A percentile compares a stretch with the other conserved stretches of the same genome.
These are phyloP conservation scores for Diorhabda elongata DNA, from an alignment of 1,140 invertebrate species.

Conservation along the genomic window DNA sequence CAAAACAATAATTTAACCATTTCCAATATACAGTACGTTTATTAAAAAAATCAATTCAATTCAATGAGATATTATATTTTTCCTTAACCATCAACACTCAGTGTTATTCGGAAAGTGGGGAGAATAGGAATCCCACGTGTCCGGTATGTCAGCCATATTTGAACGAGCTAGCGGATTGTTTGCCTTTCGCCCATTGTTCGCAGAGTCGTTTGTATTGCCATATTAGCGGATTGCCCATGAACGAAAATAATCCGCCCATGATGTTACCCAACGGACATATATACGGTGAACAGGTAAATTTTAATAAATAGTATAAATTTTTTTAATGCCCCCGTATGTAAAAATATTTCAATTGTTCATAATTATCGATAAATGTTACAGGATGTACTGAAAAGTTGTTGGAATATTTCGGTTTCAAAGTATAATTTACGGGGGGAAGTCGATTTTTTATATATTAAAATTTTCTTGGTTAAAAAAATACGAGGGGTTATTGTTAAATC, in stretches of 20 bases:
- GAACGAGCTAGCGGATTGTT: slow-evolving; percentile 75
- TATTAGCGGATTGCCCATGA: slow-evolving; percentile 87
- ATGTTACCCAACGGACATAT: slow-evolving; percentile 97
- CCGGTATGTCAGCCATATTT: slow-evolving; percentile 89
- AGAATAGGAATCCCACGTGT: slow-evolving; percentile 77
- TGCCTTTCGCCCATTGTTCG: slow-evolving; percentile 95
- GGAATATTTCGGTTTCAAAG: too few relatives aligned
- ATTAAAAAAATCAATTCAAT: neutral
- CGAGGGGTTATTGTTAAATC: too few relatives aligned
- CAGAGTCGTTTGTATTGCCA: slow-evolving; percentile 91
- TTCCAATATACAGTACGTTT: neutral
- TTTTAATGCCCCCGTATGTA: too few relatives aligned
- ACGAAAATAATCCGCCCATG: slow-evolving; percentile 97
- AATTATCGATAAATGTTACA: too few relatives aligned
- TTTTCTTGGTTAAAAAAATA: too few relatives aligned
- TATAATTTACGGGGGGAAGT: too few relatives aligned
- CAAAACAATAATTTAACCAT: slow-evolving; percentile 11
- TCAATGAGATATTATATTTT: slow-evolving; percentile 9
- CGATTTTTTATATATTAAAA: too few relatives aligned
- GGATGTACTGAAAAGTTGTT: too few relatives aligned
- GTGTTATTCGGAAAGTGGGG: slow-evolving; percentile 60
- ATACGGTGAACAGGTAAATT: slow-evolving; percentile 85
- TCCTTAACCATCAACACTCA: slow-evolving; percentile 51
- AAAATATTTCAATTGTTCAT: too few relatives aligned
- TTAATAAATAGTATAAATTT: too few relatives aligned